phyloP scores from a whole-genome alignment of 92 coral and sea anemone species.

The Bergia sp. region DNA sequence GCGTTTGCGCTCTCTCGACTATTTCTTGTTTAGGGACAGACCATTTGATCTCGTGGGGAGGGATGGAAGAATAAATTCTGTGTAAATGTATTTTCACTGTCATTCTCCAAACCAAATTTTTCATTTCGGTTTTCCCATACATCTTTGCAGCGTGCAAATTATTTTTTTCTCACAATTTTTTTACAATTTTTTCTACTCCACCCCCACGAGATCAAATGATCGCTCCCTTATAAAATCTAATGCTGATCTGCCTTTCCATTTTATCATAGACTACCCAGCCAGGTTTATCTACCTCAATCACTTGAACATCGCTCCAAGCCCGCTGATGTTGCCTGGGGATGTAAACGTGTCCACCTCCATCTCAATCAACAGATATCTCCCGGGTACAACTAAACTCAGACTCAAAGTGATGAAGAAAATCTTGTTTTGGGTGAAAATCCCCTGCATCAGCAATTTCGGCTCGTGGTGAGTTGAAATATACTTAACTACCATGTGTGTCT shows the following conservation, averaged over 20 bases:
- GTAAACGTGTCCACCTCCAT: conserved; percentile 52
- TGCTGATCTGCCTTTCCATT: background rate
- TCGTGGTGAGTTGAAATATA: conserved; percentile 35
- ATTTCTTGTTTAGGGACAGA: no score
- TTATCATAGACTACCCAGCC: conserved; percentile 19
- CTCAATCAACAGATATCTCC: conserved; percentile 51
- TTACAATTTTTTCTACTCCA: no score
- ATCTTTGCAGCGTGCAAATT: no score
- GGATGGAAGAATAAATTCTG: no score
- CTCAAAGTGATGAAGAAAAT: conserved; percentile 57
- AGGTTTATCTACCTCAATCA: conserved; percentile 44
- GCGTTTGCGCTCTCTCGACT: no score
- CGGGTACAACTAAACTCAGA: conserved; percentile 49
- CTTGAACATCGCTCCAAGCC: conserved; percentile 52
- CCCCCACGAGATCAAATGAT: no score
- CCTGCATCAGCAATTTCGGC: conserved; percentile 37
- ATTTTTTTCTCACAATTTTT: no score
- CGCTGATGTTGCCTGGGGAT: conserved; percentile 49
- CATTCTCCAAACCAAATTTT: no score
- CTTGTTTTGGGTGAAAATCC: conserved; percentile 50
- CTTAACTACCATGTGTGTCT: background rate
- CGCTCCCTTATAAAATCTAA: no score
- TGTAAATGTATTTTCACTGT: no score
- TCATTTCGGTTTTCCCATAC: no score
- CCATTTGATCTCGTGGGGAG: no score